Evolutionary conservation across 2,797 vertebrate species (phyloP).

Genomic region (Dendrocincla tyrannina): DNA sequence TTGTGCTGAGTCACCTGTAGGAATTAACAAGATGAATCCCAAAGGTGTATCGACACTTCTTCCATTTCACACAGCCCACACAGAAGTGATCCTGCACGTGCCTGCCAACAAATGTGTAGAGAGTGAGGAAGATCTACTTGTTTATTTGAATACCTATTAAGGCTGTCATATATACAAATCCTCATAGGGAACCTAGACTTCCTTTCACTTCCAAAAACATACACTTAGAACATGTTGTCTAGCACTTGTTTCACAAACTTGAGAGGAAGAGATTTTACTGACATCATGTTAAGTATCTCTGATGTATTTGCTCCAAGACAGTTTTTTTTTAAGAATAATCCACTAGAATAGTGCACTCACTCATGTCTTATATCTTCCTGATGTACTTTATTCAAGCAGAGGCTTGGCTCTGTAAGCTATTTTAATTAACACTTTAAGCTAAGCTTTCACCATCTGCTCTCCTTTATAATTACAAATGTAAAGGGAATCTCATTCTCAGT

Average conservation of each 20-base stretch:
- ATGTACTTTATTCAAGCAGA: constrained; percentile 43
- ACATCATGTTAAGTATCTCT: background rate
- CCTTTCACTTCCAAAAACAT: background rate
- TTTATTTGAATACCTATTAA: background rate
- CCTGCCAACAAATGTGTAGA: background rate
- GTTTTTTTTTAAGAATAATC: constrained; percentile 9
- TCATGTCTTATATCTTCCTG: background rate
- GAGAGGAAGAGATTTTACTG: background rate
- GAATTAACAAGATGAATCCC: background rate
- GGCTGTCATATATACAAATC: background rate
- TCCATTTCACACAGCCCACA: background rate
- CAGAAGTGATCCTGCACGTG: background rate
- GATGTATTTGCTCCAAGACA: constrained; percentile 3
- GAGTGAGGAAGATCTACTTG: background rate
- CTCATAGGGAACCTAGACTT: background rate
- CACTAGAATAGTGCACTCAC: background rate
- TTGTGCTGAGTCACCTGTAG: background rate
- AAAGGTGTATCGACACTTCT: background rate
- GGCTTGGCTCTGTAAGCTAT: constrained; percentile 57
- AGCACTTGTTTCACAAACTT: background rate
- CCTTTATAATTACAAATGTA: constrained; percentile 71
- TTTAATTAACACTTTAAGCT: constrained; percentile 76
- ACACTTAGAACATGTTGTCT: background rate
- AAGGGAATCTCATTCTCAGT: constrained; percentile 49
- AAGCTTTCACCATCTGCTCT: constrained; percentile 74